phyloP scores from a whole-genome alignment of 2,113 vertebrate species.

The Chamaetylas fuelleborni region DNA sequence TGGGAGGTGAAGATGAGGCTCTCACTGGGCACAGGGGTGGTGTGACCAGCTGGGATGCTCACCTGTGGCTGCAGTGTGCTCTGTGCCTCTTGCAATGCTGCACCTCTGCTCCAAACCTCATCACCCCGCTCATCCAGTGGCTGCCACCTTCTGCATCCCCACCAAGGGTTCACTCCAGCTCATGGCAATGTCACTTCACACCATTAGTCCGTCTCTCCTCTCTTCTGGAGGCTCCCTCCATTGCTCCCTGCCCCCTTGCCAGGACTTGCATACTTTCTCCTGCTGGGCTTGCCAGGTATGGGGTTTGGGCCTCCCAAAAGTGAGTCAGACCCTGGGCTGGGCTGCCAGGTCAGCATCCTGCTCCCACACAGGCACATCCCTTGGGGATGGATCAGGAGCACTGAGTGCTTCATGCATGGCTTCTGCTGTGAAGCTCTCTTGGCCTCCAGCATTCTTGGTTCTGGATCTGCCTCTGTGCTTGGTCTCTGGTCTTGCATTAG shows the following conservation, averaged over 20 bases:
- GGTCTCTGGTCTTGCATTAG: not conserved
- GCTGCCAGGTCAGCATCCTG: not conserved
- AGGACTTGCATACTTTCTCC: not conserved
- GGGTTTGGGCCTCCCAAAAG: not conserved
- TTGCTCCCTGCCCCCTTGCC: not conserved
- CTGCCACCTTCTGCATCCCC: not conserved
- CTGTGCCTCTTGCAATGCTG: not conserved
- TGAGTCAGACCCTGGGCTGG: not conserved
- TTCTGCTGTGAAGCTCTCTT: not conserved
- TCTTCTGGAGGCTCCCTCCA: not conserved
- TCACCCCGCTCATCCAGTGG: accelerated
- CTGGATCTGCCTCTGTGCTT: not conserved
- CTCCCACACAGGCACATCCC: not conserved
- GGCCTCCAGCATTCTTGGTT: not conserved
- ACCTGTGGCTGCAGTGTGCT: accelerated
- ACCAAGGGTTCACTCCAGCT: not conserved
- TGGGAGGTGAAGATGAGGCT: accelerated
- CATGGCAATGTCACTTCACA: not conserved
- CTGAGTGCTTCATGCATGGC: accelerated
- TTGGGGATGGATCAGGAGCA: not conserved
- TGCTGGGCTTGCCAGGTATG: not conserved
- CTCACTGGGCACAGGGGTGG: accelerated
- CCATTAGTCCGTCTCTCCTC: not conserved
- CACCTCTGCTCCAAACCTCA: not conserved
- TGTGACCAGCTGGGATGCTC: accelerated